A percentile compares a stretch with the other conserved stretches of the same genome.
Conservation (phyloP, 2,797 vertebrate genomes). For the Neosilurus mollespiculum region DNA sequence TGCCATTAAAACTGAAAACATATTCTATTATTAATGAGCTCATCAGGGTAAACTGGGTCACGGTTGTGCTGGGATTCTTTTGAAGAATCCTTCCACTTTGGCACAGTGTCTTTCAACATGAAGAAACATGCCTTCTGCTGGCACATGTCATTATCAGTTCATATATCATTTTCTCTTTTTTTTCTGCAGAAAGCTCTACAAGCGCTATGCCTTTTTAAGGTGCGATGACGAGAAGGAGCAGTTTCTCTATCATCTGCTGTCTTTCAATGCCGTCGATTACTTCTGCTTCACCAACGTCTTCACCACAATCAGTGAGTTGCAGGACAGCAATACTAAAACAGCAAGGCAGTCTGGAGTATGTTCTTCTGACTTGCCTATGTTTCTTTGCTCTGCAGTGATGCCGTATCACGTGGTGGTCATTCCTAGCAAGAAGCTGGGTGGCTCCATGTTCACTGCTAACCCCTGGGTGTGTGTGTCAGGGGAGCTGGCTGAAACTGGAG, state of each 20-base stretch:
- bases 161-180: slow-evolving; percentile 37
- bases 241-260: slow-evolving; percentile 97
- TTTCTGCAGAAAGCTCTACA: slow-evolving; percentile 90
- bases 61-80: slow-evolving; percentile 45
- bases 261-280: slow-evolving; percentile 98
- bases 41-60: slow-evolving; percentile 67
- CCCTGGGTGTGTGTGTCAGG: slow-evolving; percentile 98
- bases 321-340: background rate
- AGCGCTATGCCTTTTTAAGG: slow-evolving; percentile 95
- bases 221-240: slow-evolving; percentile 99
- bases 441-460: slow-evolving; percentile 98
- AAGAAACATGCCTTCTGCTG: slow-evolving; percentile 1
- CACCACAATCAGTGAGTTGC: slow-evolving; percentile 93
- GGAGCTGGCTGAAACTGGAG: slow-evolving; percentile 93
- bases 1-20: slow-evolving; percentile 66
- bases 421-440: slow-evolving; percentile 95
- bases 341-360: background rate
- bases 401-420: slow-evolving; percentile 95
- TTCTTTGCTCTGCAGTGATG: slow-evolving; percentile 81
- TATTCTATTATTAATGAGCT: slow-evolving; percentile 71
- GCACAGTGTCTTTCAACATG: background rate
- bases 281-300: slow-evolving; percentile 99
- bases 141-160: background rate
- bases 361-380: background rate
- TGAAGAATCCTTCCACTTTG: slow-evolving; percentile 4